Conservation (phyloP, 2,113 vertebrate species). For the Eptesicus fuscus region DNA sequence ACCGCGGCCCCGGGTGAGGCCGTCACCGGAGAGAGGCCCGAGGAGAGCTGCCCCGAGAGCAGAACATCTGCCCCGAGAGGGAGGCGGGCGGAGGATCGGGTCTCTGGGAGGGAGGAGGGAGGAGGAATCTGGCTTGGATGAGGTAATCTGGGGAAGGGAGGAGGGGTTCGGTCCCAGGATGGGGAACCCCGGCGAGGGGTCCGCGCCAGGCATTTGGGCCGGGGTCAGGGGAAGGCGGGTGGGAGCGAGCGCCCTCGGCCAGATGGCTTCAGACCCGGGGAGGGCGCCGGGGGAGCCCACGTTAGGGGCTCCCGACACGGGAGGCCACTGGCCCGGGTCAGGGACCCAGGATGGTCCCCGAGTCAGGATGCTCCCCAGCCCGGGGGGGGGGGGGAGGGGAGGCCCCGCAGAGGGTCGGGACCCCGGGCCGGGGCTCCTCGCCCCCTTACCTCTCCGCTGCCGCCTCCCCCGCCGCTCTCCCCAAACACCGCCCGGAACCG, state of each 20-base stretch:
- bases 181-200: conserved; percentile 66
- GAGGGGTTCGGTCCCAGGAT: conserved; percentile 73
- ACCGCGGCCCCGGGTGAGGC: conserved; percentile 38
- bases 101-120: conserved; percentile 61
- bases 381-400: conserved; percentile 69
- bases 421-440: conserved; percentile 59
- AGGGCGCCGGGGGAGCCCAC: conserved; percentile 19
- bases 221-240: conserved; percentile 23
- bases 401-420: conserved; percentile 65
- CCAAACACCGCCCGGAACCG: conserved; percentile 97
- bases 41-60: conserved; percentile 64
- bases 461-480: conserved; percentile 91
- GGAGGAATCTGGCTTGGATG: conserved; percentile 72
- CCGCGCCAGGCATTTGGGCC: conserved; percentile 62
- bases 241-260: neutral
- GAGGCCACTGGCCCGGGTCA: conserved; percentile 34
- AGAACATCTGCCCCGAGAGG: conserved; percentile 70
- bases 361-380: conserved; percentile 56
- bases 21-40: conserved; percentile 52
- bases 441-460: conserved; percentile 92
- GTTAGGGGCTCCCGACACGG: conserved; percentile 2
- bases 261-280: neutral
- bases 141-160: conserved; percentile 75
- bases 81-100: conserved; percentile 73
- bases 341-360: conserved; percentile 46